Evolutionary conservation across 2,797 vertebrate genomes (phyloP).

Genomic region (Melanotaenia boesemani): DNA sequence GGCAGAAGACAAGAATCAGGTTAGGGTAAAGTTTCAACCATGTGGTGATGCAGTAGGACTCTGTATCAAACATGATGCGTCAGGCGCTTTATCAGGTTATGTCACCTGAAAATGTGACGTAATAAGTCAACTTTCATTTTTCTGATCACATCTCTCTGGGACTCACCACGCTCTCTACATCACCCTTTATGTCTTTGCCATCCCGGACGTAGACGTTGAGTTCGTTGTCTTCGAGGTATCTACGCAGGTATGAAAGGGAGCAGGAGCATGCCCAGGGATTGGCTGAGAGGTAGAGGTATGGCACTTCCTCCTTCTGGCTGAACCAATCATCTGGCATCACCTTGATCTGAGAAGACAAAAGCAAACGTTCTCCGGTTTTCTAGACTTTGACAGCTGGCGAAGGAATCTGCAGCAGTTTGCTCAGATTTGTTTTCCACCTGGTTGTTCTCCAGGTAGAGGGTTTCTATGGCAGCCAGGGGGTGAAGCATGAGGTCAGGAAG

Average conservation of each 20-base stretch:
- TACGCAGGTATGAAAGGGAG: constrained; percentile 65
- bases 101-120: too few relatives aligned
- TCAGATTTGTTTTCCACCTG: constrained; percentile 43
- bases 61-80: too few relatives aligned
- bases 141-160: too few relatives aligned
- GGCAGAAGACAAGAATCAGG: too few relatives aligned
- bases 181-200: fast-evolving
- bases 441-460: constrained; percentile 72
- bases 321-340: constrained; percentile 79
- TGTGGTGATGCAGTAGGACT: too few relatives aligned
- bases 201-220: constrained; percentile 66
- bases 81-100: too few relatives aligned
- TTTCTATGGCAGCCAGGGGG: constrained; percentile 67
- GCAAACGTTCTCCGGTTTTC: neutral
- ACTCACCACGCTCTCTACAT: constrained; percentile 60
- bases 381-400: neutral
- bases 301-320: constrained; percentile 63
- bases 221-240: constrained; percentile 50
- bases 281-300: constrained; percentile 76
- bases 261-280: constrained; percentile 82
- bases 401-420: neutral
- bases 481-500: constrained; percentile 71
- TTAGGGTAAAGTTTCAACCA: too few relatives aligned
- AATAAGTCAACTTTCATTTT: too few relatives aligned
- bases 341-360: constrained; percentile 47